A percentile compares a stretch with the other conserved stretches of the same genome.
Evolutionary conservation across 2,113 vertebrate genomes (phyloP).

Genomic region (Hypomesus transpacificus): DNA sequence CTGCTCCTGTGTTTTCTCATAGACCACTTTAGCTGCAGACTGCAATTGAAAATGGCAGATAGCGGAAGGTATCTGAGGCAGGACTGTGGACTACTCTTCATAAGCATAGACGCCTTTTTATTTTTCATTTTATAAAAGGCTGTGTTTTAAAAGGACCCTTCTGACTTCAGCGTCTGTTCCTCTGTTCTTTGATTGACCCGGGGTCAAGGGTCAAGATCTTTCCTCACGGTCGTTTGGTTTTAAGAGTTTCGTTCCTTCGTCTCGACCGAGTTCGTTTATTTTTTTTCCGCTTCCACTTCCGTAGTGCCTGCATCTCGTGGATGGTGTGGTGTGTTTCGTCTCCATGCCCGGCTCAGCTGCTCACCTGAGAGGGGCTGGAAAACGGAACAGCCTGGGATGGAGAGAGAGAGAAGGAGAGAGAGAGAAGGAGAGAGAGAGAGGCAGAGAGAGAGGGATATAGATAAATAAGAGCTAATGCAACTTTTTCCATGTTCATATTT

Average conservation of each 20-base stretch:
- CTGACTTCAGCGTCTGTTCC: conserved; percentile 10
- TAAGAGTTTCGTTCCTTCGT: background rate
- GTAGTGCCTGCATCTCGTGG: background rate
- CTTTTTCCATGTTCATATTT: conserved; percentile 19
- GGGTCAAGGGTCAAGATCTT: conserved; percentile 18
- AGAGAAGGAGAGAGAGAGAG: background rate
- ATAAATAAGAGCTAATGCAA: background rate
- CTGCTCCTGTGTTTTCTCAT: conserved; percentile 42
- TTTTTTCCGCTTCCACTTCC: background rate
- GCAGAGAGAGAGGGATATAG: background rate
- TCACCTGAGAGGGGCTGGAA: background rate
- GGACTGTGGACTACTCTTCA: conserved; percentile 19
- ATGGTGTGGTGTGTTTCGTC: background rate
- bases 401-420: background rate
- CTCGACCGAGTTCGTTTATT: no score
- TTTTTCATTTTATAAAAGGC: conserved; percentile 10
- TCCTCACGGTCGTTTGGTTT: conserved; percentile 1
- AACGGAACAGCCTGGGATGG: conserved; percentile 14
- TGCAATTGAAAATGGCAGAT: conserved; percentile 39
- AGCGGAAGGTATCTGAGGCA: conserved; percentile 7
- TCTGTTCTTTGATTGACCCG: conserved; percentile 26
- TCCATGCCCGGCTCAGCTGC: background rate
- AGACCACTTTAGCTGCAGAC: conserved; percentile 64
- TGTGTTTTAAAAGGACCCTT: conserved; percentile 23
- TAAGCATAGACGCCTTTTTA: conserved; percentile 19